phyloP scores from a whole-genome alignment of 2,797 vertebrate genomes.

The Platyrinchus mystaceus region DNA sequence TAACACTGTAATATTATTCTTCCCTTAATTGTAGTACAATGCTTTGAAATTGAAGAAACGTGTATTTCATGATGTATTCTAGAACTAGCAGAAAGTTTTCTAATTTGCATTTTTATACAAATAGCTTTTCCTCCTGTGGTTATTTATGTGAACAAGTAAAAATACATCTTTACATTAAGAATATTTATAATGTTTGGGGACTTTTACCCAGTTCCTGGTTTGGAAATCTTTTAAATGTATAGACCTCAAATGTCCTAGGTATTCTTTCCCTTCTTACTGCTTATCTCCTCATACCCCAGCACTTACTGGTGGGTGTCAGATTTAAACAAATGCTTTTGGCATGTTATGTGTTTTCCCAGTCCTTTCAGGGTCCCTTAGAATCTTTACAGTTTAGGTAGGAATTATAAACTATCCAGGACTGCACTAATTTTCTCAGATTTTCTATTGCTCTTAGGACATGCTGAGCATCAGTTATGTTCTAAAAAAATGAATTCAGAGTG shows the following conservation, averaged over 20 bases:
- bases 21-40: neutral
- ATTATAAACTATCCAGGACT: neutral
- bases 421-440: neutral
- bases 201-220: neutral
- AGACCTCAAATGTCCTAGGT: neutral
- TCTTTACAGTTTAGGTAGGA: neutral
- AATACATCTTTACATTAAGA: neutral
- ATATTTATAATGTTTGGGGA: neutral
- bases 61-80: neutral
- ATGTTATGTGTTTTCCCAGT: neutral
- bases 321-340: neutral
- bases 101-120: neutral
- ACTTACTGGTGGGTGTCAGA: neutral
- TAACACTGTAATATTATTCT: neutral
- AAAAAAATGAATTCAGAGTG: neutral
- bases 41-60: neutral
- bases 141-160: neutral
- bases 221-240: neutral
- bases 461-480: neutral
- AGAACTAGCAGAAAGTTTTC: neutral
- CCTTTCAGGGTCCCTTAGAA: neutral
- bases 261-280: neutral
- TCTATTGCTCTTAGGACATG: neutral
- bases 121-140: neutral
- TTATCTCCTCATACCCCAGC: neutral